These are phyloP conservation scores for Takifugu rubripes DNA, from an alignment of 2,797 vertebrate genomes.

Conservation along the genomic window DNA sequence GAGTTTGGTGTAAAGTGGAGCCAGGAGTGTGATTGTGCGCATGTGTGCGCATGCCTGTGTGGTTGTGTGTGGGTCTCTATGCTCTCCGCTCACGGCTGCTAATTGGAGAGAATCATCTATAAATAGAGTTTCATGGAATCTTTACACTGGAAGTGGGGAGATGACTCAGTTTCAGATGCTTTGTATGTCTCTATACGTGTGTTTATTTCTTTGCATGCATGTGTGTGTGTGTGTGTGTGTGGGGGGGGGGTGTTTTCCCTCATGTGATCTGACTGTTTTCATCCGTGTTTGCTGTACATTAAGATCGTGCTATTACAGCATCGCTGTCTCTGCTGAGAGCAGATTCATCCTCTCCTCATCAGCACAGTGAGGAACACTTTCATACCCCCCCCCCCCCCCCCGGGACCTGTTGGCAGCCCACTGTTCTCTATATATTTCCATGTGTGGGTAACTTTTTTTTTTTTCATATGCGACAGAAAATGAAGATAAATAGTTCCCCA, in stretches of 20 bases:
- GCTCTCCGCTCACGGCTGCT: conserved; percentile 33
- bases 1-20: no score
- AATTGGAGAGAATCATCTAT: conserved; percentile 40
- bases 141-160: conserved; percentile 34
- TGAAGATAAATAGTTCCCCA: conserved; percentile 63
- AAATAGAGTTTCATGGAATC: conserved; percentile 46
- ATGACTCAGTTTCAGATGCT: neutral
- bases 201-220: neutral
- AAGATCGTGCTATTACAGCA: conserved; percentile 39
- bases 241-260: neutral
- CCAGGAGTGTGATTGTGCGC: no score
- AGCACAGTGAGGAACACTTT: conserved; percentile 45
- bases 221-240: neutral
- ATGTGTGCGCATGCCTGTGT: neutral
- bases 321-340: conserved; percentile 25
- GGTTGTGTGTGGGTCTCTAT: conserved; percentile 21
- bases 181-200: no score
- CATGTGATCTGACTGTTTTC: conserved; percentile 39
- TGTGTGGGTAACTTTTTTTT: conserved; percentile 42
- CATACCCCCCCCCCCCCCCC: conserved; percentile 53
- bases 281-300: conserved; percentile 49
- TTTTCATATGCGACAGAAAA: conserved; percentile 52
- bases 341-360: conserved; percentile 45
- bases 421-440: conserved; percentile 55
- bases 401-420: conserved; percentile 56